These are phyloP conservation scores for Cynopterus brachyotis DNA, from an alignment of 2,113 vertebrate species.

Conservation along the genomic window DNA sequence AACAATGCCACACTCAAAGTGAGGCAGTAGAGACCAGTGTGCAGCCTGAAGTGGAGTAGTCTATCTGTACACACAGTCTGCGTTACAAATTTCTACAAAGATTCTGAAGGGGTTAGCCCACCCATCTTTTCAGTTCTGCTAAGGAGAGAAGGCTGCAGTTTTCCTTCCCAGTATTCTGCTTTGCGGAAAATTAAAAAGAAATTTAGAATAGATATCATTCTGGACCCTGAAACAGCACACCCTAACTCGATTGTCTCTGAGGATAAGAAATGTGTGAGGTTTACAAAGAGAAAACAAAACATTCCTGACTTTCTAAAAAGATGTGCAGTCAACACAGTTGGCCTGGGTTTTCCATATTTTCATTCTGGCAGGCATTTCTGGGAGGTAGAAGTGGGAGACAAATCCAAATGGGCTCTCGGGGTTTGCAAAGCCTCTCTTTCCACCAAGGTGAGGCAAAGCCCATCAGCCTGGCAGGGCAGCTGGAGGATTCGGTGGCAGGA, in stretches of 20 bases:
- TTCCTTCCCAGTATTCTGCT: slow-evolving; percentile 41
- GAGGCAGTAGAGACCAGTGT: neutral
- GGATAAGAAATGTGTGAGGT: slow-evolving; percentile 52
- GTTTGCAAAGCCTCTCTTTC: slow-evolving; percentile 41
- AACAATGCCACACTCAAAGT: neutral
- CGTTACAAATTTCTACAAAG: neutral
- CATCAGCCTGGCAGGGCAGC: neutral
- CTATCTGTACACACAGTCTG: no score
- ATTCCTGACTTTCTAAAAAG: neutral
- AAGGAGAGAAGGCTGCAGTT: neutral
- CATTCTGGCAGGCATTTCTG: slow-evolving; percentile 64
- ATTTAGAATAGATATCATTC: slow-evolving; percentile 20
- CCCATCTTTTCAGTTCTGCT: neutral
- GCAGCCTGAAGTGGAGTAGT: no score
- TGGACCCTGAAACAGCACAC: slow-evolving; percentile 62
- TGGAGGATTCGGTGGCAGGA: slow-evolving; percentile 46
- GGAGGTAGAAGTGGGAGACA: slow-evolving; percentile 55
- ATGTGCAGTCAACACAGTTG: neutral
- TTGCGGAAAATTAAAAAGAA: slow-evolving; percentile 17
- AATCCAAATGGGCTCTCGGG: slow-evolving; percentile 51
- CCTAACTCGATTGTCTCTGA: slow-evolving; percentile 55
- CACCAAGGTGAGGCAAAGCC: neutral
- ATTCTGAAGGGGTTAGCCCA: neutral
- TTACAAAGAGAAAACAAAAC: slow-evolving; percentile 19
- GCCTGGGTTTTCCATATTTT: slow-evolving; percentile 54